These are phyloP conservation scores for Vicugna pacos DNA, from an alignment of 2,113 vertebrate species.

Conservation along the genomic window DNA sequence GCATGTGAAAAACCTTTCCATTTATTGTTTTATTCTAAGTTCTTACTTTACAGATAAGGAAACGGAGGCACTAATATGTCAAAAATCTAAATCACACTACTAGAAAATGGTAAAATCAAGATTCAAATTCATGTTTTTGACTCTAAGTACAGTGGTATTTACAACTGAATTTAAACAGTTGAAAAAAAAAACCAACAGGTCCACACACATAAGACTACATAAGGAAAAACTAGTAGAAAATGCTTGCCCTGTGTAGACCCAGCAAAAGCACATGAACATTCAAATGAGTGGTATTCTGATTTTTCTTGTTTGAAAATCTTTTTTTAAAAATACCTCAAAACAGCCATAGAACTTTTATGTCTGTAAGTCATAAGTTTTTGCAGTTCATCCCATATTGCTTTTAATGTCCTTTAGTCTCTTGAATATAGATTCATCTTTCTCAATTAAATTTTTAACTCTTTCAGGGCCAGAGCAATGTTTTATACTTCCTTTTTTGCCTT, in stretches of 20 bases:
- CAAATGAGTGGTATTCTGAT: neutral
- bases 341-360: neutral
- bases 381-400: neutral
- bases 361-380: neutral
- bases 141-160: neutral
- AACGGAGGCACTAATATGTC: neutral
- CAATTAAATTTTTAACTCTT: neutral
- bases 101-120: neutral
- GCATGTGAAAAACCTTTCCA: neutral
- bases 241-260: neutral
- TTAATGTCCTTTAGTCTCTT: neutral
- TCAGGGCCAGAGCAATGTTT: neutral
- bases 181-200: neutral
- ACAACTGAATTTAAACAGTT: neutral
- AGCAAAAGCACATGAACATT: neutral
- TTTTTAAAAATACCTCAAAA: neutral
- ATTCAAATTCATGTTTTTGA: neutral
- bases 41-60: neutral
- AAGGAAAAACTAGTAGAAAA: neutral
- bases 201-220: neutral
- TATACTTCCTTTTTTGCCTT: neutral
- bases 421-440: neutral
- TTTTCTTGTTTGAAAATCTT: neutral
- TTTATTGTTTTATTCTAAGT: neutral
- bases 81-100: neutral